Evolutionary conservation across 2,113 vertebrate species (phyloP).

Genomic region (Lophius piscatorius): DNA sequence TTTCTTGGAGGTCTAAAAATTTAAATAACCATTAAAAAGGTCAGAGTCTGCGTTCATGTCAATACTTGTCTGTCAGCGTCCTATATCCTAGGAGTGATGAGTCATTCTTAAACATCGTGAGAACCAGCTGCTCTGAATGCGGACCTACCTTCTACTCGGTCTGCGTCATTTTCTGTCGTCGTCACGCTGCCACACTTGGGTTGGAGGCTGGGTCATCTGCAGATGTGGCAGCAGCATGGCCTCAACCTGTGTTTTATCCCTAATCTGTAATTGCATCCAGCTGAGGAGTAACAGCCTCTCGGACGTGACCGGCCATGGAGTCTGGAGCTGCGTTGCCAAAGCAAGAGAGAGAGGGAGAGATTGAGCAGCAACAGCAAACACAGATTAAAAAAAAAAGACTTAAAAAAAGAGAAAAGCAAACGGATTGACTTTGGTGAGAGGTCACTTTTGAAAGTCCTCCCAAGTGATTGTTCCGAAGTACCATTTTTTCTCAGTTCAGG

Average conservation of each 20-base stretch:
- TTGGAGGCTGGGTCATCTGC: too few relatives aligned
- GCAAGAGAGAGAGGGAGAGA: slow-evolving; percentile 61
- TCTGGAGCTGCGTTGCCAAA: slow-evolving; percentile 32
- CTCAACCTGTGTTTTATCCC: slow-evolving; percentile 60
- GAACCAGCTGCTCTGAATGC: too few relatives aligned
- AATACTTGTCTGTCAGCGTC: slow-evolving; percentile 16
- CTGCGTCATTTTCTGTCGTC: too few relatives aligned
- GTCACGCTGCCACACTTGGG: too few relatives aligned
- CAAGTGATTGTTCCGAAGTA: slow-evolving; percentile 73
- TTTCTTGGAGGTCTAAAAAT: too few relatives aligned
- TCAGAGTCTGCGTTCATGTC: slow-evolving; percentile 25
- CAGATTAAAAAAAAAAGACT: slow-evolving; percentile 62
- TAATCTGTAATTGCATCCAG: slow-evolving; percentile 69
- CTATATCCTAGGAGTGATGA: slow-evolving; percentile 6
- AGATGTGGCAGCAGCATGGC: too few relatives aligned
- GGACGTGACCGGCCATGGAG: slow-evolving; percentile 40
- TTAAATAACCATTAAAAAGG: slow-evolving; percentile 53
- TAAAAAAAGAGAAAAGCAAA: slow-evolving; percentile 51
- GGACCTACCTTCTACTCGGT: too few relatives aligned
- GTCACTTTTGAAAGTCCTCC: slow-evolving; percentile 76
- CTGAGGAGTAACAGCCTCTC: slow-evolving; percentile 39
- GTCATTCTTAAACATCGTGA: slow-evolving; percentile 11
- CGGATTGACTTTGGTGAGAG: slow-evolving; percentile 78
- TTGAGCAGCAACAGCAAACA: slow-evolving; percentile 58
- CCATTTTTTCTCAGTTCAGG: slow-evolving; percentile 65